Evolutionary conservation across 2,888 invertebrate genomes (phyloP).

Genomic region (Phengaris arion): DNA sequence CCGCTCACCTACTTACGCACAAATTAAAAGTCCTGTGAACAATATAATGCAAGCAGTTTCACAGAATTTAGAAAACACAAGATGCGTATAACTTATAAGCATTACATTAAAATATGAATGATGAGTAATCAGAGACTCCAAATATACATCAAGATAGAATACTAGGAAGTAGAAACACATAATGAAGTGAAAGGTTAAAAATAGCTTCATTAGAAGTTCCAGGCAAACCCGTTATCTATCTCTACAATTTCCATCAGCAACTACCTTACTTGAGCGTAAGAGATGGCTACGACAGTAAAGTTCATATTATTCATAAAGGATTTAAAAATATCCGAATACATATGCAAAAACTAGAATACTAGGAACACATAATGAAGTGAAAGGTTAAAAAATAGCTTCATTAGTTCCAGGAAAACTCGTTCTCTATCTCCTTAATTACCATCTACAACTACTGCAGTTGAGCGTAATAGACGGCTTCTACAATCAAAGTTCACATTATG

Average conservation of each 20-base stretch:
- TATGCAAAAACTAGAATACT: background rate
- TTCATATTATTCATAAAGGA: background rate
- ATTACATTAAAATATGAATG: too few species aligned
- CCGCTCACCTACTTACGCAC: too few species aligned
- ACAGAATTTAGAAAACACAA: too few species aligned
- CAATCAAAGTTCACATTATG: slow-evolving; percentile 17
- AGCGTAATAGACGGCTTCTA: slow-evolving; percentile 1
- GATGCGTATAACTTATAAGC: too few species aligned
- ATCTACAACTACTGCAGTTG: slow-evolving; percentile 1
- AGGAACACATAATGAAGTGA: slow-evolving; percentile 1
- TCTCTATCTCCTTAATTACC: slow-evolving; percentile 4
- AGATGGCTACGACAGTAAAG: slow-evolving; percentile 6
- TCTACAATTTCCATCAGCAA: background rate
- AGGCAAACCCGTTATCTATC: slow-evolving; percentile 7
- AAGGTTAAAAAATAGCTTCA: slow-evolving; percentile 11
- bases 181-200: slow-evolving; percentile 8
- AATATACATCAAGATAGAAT: background rate
- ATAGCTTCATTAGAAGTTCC: background rate
- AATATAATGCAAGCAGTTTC: too few species aligned
- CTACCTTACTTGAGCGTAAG: background rate
- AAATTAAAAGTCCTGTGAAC: too few species aligned
- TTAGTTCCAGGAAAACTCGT: slow-evolving; percentile 15
- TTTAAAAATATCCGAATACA: background rate
- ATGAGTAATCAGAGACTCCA: background rate
- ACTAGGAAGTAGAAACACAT: background rate